Conservation (phyloP, 2,113 vertebrate genomes). For the Planiliza haematocheilus region DNA sequence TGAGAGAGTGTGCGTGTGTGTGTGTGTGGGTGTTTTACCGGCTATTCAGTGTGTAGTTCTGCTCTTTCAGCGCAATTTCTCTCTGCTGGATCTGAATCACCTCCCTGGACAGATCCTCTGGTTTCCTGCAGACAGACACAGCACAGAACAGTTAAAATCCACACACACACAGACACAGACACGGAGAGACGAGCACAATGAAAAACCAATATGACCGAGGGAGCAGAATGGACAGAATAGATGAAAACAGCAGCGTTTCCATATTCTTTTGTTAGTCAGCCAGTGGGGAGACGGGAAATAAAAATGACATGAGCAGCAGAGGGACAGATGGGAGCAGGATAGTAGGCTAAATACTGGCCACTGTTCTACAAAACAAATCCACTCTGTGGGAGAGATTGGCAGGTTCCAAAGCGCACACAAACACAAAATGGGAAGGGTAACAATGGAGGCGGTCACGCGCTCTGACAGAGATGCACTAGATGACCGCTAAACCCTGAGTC, state of each 20-base stretch:
- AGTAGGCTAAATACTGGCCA: constrained; percentile 62
- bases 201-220: constrained; percentile 52
- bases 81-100: constrained; percentile 93
- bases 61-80: constrained; percentile 91
- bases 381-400: constrained; percentile 42
- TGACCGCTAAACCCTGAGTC: constrained; percentile 7
- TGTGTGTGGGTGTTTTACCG: constrained; percentile 80
- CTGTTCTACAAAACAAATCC: constrained; percentile 57
- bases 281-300: constrained; percentile 51
- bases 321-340: constrained; percentile 39
- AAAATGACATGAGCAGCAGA: constrained; percentile 56
- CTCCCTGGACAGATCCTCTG: constrained; percentile 94
- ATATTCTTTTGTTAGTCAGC: constrained; percentile 54
- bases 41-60: constrained; percentile 89
- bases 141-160: constrained; percentile 46
- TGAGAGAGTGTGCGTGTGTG: constrained; percentile 31
- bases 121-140: constrained; percentile 85
- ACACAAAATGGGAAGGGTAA: background rate
- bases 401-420: constrained; percentile 29
- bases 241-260: constrained; percentile 46
- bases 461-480: no score
- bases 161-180: constrained; percentile 7
- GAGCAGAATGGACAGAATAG: constrained; percentile 28
- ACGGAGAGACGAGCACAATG: constrained; percentile 7
- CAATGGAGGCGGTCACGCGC: constrained; percentile 26